Evolutionary conservation across 2,888 invertebrate genomes (phyloP).

Genomic region (Schrankia costaestrigalis): DNA sequence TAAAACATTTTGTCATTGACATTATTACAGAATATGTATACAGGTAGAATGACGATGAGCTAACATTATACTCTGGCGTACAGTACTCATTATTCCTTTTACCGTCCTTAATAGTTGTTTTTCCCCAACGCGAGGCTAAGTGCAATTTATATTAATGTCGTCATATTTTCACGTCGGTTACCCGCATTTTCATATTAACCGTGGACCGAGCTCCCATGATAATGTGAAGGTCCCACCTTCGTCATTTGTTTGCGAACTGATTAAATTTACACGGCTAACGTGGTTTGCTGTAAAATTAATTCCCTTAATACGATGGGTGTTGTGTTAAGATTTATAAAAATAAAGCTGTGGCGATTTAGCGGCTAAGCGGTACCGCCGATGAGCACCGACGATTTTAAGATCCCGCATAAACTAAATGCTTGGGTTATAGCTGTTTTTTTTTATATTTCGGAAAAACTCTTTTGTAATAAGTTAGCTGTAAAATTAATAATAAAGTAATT

Average conservation of each 20-base stretch:
- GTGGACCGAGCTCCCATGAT: slow-evolving; percentile 61
- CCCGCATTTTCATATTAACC: slow-evolving; percentile 74
- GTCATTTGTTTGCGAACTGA: slow-evolving; percentile 73
- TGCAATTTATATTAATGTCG: slow-evolving; percentile 76
- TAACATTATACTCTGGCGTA: slow-evolving; percentile 27
- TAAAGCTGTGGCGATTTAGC: slow-evolving; percentile 13
- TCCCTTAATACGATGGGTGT: slow-evolving; percentile 40
- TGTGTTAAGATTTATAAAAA: slow-evolving; percentile 33
- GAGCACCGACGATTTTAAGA: too few species aligned
- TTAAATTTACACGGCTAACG: slow-evolving; percentile 72
- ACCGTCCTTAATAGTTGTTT: slow-evolving; percentile 56
- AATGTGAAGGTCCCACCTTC: slow-evolving; percentile 69
- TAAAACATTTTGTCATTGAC: slow-evolving; percentile 17
- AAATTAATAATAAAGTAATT: too few species aligned
- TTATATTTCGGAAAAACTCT: too few species aligned
- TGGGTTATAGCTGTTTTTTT: too few species aligned
- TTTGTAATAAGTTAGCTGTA: too few species aligned
- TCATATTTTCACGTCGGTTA: slow-evolving; percentile 74
- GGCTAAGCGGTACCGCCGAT: too few species aligned
- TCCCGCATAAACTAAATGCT: too few species aligned
- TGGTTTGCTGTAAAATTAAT: slow-evolving; percentile 59
- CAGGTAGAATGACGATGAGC: slow-evolving; percentile 24
- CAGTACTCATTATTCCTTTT: slow-evolving; percentile 30
- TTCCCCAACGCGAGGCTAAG: slow-evolving; percentile 57
- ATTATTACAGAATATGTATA: slow-evolving; percentile 8